These are phyloP conservation scores for Bombus difficillimus DNA, from an alignment of 1,140 invertebrate genomes.

Conservation along the genomic window DNA sequence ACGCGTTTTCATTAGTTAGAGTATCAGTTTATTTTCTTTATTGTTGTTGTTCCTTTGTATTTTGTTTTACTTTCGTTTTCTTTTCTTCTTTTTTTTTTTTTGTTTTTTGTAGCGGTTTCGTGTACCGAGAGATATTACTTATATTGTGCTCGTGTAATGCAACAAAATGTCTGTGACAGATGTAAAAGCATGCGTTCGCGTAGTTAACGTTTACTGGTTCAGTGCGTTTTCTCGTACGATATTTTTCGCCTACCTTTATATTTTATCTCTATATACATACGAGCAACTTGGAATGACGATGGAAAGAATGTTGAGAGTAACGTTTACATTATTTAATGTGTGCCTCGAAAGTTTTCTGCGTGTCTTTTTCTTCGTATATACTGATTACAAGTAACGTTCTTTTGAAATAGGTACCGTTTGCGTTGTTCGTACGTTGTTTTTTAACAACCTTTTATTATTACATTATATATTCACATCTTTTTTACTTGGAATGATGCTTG, in stretches of 20 bases:
- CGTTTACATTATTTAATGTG: slow-evolving; percentile 46
- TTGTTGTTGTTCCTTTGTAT: not conserved
- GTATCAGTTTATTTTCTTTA: slow-evolving; percentile 40
- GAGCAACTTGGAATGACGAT: slow-evolving; percentile 72
- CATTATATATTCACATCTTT: slow-evolving; percentile 50
- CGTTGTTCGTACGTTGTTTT: slow-evolving; percentile 64
- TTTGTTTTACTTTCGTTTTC: not conserved
- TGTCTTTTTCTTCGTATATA: slow-evolving; percentile 53
- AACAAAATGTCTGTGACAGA: slow-evolving; percentile 66
- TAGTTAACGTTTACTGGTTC: slow-evolving; percentile 68
- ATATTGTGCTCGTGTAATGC: slow-evolving; percentile 72
- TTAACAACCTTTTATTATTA: slow-evolving; percentile 54
- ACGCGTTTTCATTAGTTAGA: slow-evolving; percentile 63
- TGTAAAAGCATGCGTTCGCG: slow-evolving; percentile 70
- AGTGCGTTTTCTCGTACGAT: slow-evolving; percentile 45
- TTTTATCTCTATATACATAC: slow-evolving; percentile 42
- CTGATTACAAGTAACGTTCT: slow-evolving; percentile 50
- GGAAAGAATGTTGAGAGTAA: slow-evolving; percentile 63
- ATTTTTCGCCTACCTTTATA: slow-evolving; percentile 31
- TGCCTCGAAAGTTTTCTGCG: slow-evolving; percentile 60
- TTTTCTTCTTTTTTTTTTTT: too few relatives aligned
- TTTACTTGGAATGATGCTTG: slow-evolving; percentile 69
- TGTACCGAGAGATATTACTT: slow-evolving; percentile 57
- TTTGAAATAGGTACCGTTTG: slow-evolving; percentile 61
- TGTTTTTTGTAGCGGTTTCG: slow-evolving; percentile 53